phyloP scores from a whole-genome alignment of 2,888 invertebrate genomes.

The Galeruca laticollis region DNA sequence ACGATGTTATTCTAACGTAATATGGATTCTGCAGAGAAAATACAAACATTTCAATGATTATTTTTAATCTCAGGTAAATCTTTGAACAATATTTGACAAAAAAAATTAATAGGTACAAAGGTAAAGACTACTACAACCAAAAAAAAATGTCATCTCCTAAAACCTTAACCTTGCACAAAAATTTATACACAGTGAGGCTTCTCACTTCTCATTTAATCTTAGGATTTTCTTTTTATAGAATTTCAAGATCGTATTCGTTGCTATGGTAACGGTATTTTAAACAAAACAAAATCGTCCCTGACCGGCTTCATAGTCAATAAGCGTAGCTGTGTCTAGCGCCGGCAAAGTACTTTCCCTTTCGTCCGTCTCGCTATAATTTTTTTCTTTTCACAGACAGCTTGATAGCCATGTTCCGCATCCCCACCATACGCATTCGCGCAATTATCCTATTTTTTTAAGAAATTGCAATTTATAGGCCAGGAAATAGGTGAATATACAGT shows the following conservation, averaged over 20 bases:
- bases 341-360: slow-evolving; percentile 56
- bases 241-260: slow-evolving; percentile 19
- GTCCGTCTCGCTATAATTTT: slow-evolving; percentile 46
- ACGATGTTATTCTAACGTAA: slow-evolving; percentile 51
- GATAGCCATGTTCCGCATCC: slow-evolving; percentile 59
- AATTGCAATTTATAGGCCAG: slow-evolving; percentile 22
- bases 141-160: neutral
- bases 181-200: neutral
- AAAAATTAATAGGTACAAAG: neutral
- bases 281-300: slow-evolving; percentile 54
- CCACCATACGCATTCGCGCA: slow-evolving; percentile 52
- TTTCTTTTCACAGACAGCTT: slow-evolving; percentile 47
- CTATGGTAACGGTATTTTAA: slow-evolving; percentile 46
- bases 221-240: neutral
- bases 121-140: too few species aligned
- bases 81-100: neutral
- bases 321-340: slow-evolving; percentile 40
- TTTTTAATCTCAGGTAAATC: slow-evolving; percentile 50
- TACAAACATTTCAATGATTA: slow-evolving; percentile 51
- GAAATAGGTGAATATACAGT: neutral
- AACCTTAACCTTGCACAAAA: neutral
- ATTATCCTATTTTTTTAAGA: slow-evolving; percentile 62
- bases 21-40: slow-evolving; percentile 52
- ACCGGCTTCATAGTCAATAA: slow-evolving; percentile 52
- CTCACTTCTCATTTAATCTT: neutral